Conservation (phyloP, 2,888 invertebrate species). For the Apotomis turbidana region DNA sequence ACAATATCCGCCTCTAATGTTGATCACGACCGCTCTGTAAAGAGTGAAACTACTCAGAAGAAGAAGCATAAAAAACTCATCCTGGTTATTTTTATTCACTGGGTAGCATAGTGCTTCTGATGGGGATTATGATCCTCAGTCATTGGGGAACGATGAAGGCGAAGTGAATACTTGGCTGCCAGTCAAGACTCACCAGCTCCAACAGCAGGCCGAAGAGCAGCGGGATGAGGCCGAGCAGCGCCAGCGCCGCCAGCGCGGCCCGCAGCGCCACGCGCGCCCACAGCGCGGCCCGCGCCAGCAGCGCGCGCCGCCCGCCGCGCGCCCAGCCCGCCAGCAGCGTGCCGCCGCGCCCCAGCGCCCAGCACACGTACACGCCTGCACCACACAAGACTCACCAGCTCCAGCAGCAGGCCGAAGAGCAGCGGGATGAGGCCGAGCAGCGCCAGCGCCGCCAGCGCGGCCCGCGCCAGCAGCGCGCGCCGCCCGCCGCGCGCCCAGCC, state of each 20-base stretch:
- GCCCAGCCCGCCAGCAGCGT: slow-evolving; percentile 94
- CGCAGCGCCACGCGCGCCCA: slow-evolving; percentile 90
- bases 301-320: slow-evolving; percentile 93
- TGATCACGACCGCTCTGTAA: no score
- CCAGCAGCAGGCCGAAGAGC: slow-evolving; percentile 95
- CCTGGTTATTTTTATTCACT: no score
- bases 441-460: slow-evolving; percentile 89
- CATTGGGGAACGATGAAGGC: no score
- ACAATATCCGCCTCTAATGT: no score
- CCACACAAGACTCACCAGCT: slow-evolving; percentile 81
- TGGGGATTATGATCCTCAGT: no score
- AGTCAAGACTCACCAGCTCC: slow-evolving; percentile 85
- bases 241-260: slow-evolving; percentile 89
- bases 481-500: slow-evolving; percentile 83
- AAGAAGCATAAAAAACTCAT: no score
- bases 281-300: slow-evolving; percentile 87
- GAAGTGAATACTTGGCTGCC: no score
- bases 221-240: slow-evolving; percentile 95
- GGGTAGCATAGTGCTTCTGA: no score
- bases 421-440: slow-evolving; percentile 96
- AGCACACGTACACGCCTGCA: slow-evolving; percentile 95
- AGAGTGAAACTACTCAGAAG: no score
- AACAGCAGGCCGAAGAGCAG: slow-evolving; percentile 95
- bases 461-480: slow-evolving; percentile 83
- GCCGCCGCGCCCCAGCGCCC: slow-evolving; percentile 93